Evolutionary conservation across 2,797 vertebrate species (phyloP).

Genomic region (Platalea minor): DNA sequence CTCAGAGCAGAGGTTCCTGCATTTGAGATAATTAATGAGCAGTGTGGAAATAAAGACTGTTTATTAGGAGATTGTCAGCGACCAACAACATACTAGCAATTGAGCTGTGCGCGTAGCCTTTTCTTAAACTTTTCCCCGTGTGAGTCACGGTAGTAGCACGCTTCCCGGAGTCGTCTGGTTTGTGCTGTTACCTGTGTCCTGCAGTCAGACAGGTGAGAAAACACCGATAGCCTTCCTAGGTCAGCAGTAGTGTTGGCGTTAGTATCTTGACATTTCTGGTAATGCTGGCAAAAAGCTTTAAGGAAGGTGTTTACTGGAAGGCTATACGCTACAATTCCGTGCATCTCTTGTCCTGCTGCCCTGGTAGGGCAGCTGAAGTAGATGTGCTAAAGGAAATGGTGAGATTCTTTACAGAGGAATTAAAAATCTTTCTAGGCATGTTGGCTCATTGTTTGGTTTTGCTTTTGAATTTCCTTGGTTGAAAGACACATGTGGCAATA

Average conservation of each 20-base stretch:
- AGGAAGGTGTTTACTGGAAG: background rate
- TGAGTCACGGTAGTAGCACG: background rate
- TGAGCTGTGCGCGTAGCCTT: background rate
- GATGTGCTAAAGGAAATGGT: background rate
- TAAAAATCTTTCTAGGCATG: background rate
- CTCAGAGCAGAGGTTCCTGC: background rate
- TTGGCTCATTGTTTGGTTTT: background rate
- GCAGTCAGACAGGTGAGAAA: background rate
- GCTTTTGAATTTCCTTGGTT: background rate
- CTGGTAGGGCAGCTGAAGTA: background rate
- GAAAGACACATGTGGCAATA: background rate
- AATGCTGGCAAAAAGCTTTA: background rate
- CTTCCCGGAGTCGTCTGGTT: background rate
- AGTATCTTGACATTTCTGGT: background rate
- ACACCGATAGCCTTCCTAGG: fast-evolving
- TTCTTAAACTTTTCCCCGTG: background rate
- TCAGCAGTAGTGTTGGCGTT: background rate
- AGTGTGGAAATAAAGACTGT: background rate
- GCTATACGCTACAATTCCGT: background rate
- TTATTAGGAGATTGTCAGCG: background rate
- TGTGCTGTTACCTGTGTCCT: background rate
- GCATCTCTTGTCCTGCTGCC: background rate
- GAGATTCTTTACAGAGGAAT: background rate
- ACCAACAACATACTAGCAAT: background rate
- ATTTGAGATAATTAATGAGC: background rate